These are phyloP conservation scores for Alviniconcha marisindica DNA, from an alignment of 1,140 invertebrate genomes.

Conservation along the genomic window DNA sequence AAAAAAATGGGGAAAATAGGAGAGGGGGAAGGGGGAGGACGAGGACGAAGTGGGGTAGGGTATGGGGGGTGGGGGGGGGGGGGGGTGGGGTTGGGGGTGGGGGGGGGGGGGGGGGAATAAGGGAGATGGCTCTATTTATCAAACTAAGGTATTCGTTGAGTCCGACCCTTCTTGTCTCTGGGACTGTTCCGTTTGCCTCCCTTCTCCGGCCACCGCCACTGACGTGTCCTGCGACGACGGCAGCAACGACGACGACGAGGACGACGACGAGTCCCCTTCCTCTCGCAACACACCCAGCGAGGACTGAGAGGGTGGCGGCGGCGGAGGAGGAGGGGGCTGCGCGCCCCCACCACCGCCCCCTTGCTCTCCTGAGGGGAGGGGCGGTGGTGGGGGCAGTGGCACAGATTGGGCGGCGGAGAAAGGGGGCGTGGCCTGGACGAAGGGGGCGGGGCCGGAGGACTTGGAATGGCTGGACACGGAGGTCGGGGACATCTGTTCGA, in stretches of 20 bases:
- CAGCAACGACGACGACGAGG: slow-evolving; percentile 1
- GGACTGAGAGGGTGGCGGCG: background rate
- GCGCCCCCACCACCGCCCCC: background rate
- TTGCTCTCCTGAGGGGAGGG: slow-evolving; percentile 7
- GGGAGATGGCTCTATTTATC: background rate
- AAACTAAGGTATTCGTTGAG: slow-evolving; percentile 24
- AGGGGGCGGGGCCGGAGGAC: background rate
- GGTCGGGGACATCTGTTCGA: background rate
- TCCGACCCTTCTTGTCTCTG: background rate
- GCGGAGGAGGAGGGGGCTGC: background rate
- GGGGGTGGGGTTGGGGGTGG: no score
- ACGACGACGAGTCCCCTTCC: slow-evolving; percentile 7
- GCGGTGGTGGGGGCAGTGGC: slow-evolving; percentile 14
- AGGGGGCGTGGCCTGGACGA: background rate
- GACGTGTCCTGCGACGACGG: slow-evolving; percentile 25
- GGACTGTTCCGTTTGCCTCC: background rate
- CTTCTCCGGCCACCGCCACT: background rate
- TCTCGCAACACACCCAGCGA: background rate
- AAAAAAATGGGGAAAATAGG: no score
- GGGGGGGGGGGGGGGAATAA: no score
- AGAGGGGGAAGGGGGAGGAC: background rate
- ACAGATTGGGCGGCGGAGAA: slow-evolving; percentile 25
- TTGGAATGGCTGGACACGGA: slow-evolving; percentile 31
- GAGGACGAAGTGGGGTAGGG: background rate
- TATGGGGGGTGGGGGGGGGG: no score